Evolutionary conservation across 1,140 invertebrate species (phyloP), one percentile per base, ranked within the genome.

Genomic region (Cydia amplana): DNA sequence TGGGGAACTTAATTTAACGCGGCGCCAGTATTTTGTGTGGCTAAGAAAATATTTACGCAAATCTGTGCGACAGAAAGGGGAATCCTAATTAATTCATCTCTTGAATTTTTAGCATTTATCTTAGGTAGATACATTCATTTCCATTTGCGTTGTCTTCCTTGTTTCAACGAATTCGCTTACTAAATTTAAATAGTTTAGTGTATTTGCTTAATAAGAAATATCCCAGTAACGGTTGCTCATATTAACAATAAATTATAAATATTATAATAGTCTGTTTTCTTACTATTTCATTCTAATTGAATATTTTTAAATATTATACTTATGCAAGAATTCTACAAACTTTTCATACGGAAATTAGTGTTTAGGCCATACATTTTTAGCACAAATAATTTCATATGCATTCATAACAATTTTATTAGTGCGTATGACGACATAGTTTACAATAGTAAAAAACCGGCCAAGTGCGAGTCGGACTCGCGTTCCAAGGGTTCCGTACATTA

Each of bases 11-110:
- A 90, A 89, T 91, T 90, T 91, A 80, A 85, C 82, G 83, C 85
- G 85, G 82, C 82, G 84, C 83, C 85, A 82, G 77, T 70, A 74
- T 82, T 87, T 87, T 87, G 85, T 85, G 74, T 85, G 78, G 79
- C 84, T 83, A 77, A 74, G 82, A 85, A 85, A 88, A 88, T 88
- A 84, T 87, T 90, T 87, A 86, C 82, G 75, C 76, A 85, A 88
- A 86, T 78, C 79, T 79, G 77, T 82, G 78, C 79, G 77, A 79
- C 80, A 83, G 85, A 90, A 85, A 82, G 80, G 81, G 74, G 77
- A 81, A 85, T 78, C 78, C 75, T 90, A 91, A 91, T 90, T 88
- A 89, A 90, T 89, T 89, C 78, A 89, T 88, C 82, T 85, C 79
- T 77, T 84, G 84, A 86, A 86, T 88, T 87, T 85, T 77, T 80